These are phyloP conservation scores for Sus cebifrons DNA, from an alignment of 2,797 vertebrate species.

Conservation along the genomic window DNA sequence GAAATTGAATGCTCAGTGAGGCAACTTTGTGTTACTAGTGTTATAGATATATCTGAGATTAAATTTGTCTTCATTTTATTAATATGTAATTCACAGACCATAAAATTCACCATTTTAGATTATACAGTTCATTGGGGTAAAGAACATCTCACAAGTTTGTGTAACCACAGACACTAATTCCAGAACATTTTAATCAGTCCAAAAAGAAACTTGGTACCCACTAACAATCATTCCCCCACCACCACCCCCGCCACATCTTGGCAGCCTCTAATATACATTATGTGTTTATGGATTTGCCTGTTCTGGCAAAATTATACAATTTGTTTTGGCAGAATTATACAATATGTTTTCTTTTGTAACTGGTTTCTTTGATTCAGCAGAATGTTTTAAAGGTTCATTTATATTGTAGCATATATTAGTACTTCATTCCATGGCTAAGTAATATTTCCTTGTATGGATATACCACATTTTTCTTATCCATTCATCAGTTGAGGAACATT, in stretches of 20 bases:
- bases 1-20: not conserved
- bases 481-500: not conserved
- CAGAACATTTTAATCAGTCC: not conserved
- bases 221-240: not conserved
- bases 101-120: not conserved
- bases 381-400: not conserved
- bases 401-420: not conserved
- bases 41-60: not conserved
- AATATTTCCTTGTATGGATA: not conserved
- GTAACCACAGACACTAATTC: not conserved
- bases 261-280: not conserved
- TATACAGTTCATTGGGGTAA: not conserved
- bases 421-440: not conserved
- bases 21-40: not conserved
- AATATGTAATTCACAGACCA: not conserved
- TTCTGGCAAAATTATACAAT: not conserved
- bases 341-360: not conserved
- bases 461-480: not conserved
- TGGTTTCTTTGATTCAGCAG: not conserved
- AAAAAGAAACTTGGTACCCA: not conserved
- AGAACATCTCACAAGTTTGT: not conserved
- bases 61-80: constrained; percentile 36
- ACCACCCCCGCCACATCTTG: not conserved
- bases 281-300: not conserved
- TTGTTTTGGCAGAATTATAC: not conserved